These are phyloP conservation scores for Cossypha heuglini DNA, from an alignment of 2,797 vertebrate species.

Conservation along the genomic window DNA sequence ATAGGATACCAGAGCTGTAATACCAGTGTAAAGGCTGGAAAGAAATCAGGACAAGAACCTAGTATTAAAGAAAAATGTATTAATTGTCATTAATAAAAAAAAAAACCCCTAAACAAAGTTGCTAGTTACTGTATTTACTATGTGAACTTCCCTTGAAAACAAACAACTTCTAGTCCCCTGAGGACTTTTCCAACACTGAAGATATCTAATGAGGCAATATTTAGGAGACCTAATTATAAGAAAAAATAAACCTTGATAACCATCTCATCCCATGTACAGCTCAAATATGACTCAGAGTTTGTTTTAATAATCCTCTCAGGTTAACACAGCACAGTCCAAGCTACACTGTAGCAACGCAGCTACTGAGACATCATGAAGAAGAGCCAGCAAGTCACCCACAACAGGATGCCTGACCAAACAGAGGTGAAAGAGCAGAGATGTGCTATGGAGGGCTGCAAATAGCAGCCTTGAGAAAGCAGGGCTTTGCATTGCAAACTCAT, in stretches of 20 bases:
- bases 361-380: neutral
- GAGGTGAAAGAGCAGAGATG: constrained; percentile 12
- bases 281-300: constrained; percentile 58
- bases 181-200: constrained; percentile 54
- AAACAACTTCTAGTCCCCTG: neutral
- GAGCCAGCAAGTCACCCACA: neutral
- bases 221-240: constrained; percentile 52
- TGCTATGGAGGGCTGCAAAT: neutral
- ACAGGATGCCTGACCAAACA: neutral
- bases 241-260: constrained; percentile 59
- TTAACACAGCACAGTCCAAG: neutral
- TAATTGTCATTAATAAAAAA: neutral
- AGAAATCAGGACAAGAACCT: constrained; percentile 7
- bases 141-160: constrained; percentile 30
- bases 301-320: constrained; percentile 51
- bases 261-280: constrained; percentile 46
- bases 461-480: constrained; percentile 31
- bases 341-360: neutral
- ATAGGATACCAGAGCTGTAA: neutral
- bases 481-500: constrained; percentile 38
- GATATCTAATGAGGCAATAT: constrained; percentile 46
- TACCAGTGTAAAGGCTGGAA: neutral
- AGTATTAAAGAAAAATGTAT: neutral
- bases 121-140: constrained; percentile 33
- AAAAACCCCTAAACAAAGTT: neutral